Base-by-base conservation (phyloP, 2,113 vertebrate genomes). In the Leiothrix lutea region DNA sequence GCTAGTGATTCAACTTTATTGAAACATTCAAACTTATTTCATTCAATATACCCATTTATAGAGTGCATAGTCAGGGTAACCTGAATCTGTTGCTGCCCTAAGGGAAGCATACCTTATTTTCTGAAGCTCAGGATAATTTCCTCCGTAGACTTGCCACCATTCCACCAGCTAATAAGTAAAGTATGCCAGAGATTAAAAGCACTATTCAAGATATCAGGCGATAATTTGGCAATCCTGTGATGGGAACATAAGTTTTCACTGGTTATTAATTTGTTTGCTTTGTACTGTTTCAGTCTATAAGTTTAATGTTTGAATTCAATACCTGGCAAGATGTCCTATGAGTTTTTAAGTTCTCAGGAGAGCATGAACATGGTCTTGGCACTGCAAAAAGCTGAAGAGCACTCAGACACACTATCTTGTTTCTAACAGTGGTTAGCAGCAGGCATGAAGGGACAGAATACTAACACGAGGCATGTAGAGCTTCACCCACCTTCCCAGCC, bases 91-190 rank as follows among this genome's bases (percentile, higher is more conserved):
- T 85, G 58, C 89, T 80, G 29, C 62, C 74, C 78, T 95, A 69
- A 90, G 81, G 70, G 80, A 67, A 95, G 18, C 58, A 75, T 70
- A 77, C 71, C 94, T 94, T 91, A 87, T 85, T 95, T 97, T 96
- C 66, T 94, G 93, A 95, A 95, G 92, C 70, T 90, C 90, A 69
- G 54, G 42, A 42, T 94, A 93, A 95, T 95, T 96, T 92, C 93
- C 93, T 90, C 58, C 8, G 0, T 71, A 80, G 85, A 48, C 81
- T 85, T 92, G 53, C 62, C 38, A 85, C 71, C 50, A 62, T 93
- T 91, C 90, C 19, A 77, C 54, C 42, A 82, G 38, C 67, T 90
- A 90, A 80, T 91, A 94, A 86, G 74, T 92, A 77, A 89, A 95
- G 56, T 51, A 88, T 86, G 66, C 42, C 77, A 67, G 50, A 88